These are phyloP conservation scores for Strigamia crassipes DNA, from an alignment of 2,888 invertebrate species.

Conservation along the genomic window DNA sequence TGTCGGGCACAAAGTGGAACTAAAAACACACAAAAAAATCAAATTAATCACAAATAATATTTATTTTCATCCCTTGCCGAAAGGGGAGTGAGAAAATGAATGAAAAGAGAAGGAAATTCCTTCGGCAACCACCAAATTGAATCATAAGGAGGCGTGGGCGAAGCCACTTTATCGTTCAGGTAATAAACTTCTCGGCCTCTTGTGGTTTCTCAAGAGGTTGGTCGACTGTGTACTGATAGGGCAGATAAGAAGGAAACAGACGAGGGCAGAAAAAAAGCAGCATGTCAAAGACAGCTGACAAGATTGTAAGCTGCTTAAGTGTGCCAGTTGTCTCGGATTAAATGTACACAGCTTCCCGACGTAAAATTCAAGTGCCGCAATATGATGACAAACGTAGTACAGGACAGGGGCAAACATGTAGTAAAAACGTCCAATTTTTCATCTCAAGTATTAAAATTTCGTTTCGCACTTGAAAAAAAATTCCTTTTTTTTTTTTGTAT, in stretches of 20 bases:
- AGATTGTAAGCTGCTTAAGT: slow-evolving; percentile 37
- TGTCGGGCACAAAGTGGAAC: slow-evolving; percentile 32
- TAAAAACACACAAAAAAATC: neutral
- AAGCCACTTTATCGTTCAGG: slow-evolving; percentile 35
- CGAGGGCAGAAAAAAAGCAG: slow-evolving; percentile 1
- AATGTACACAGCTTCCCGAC: slow-evolving; percentile 2
- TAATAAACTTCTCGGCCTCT: slow-evolving; percentile 40
- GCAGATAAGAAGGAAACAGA: slow-evolving; percentile 27
- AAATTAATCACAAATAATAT: neutral
- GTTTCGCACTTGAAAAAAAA: neutral
- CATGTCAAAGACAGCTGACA: slow-evolving; percentile 38
- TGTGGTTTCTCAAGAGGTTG: slow-evolving; percentile 42
- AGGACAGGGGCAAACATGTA: neutral
- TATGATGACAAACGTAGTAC: slow-evolving; percentile 14
- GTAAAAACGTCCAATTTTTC: slow-evolving; percentile 4
- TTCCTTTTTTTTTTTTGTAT: neutral
- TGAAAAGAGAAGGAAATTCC: neutral
- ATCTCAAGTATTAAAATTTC: neutral
- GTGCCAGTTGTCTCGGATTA: slow-evolving; percentile 30
- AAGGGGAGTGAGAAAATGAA: neutral
- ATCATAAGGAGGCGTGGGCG: slow-evolving; percentile 26
- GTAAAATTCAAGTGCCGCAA: slow-evolving; percentile 20
- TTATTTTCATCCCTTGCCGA: no score
- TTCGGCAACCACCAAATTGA: slow-evolving; percentile 6
- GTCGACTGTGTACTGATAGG: slow-evolving; percentile 38